phyloP scores from a whole-genome alignment of 2,113 vertebrate species.

The Rhabdomys dilectus region DNA sequence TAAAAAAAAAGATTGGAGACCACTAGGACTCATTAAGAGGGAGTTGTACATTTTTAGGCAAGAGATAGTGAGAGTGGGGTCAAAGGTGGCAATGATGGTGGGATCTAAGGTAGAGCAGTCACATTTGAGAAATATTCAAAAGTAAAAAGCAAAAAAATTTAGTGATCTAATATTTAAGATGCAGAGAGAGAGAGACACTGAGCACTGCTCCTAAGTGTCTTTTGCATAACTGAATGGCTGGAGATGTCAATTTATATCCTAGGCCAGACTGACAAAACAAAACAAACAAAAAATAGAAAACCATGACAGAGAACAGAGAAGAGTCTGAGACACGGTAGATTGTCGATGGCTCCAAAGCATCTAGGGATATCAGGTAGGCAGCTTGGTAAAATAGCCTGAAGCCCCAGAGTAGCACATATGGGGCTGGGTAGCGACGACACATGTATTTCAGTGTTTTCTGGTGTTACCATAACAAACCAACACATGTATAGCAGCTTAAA shows the following conservation, averaged over 20 bases:
- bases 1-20: neutral
- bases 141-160: neutral
- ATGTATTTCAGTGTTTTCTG: neutral
- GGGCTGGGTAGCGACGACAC: neutral
- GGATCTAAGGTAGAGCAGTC: neutral
- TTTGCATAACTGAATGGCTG: neutral
- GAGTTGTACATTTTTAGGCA: neutral
- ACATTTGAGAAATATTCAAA: neutral
- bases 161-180: neutral
- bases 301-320: neutral
- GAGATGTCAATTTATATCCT: neutral
- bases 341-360: neutral
- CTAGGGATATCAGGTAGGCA: neutral
- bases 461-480: neutral
- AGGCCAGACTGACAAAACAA: neutral
- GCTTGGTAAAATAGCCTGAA: neutral
- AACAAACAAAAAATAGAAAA: neutral
- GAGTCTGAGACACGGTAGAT: neutral
- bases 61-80: neutral
- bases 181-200: neutral
- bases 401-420: neutral
- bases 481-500: neutral
- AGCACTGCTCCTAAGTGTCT: neutral
- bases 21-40: neutral
- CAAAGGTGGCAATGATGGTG: neutral